Percentiles rank a stretch among this genome's conserved stretches.
These are phyloP conservation scores for Tretioscincus oriximinensis DNA, from an alignment of 2,113 vertebrate species.

Conservation along the genomic window DNA sequence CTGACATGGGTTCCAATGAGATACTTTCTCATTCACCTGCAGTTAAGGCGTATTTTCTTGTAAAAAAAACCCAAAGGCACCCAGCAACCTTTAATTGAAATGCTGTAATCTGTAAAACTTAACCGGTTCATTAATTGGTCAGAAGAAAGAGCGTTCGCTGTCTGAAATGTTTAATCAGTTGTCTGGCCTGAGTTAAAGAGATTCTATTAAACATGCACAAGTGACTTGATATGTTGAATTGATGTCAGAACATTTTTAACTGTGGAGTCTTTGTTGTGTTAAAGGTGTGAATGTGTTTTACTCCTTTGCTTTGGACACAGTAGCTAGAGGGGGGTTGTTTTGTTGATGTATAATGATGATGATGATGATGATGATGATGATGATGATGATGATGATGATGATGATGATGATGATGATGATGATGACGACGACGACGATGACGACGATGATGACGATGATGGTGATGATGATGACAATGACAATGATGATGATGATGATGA, in stretches of 20 bases:
- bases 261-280: background rate
- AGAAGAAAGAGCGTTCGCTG: background rate
- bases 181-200: background rate
- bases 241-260: background rate
- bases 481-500: too few relatives aligned
- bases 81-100: background rate
- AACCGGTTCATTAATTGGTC: background rate
- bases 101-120: background rate
- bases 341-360: too few relatives aligned
- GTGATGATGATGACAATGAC: too few relatives aligned
- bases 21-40: background rate
- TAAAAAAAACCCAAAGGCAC: background rate
- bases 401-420: too few relatives aligned
- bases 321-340: too few relatives aligned
- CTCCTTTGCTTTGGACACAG: background rate
- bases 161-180: background rate
- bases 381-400: too few relatives aligned
- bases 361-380: too few relatives aligned
- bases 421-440: too few relatives aligned
- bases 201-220: background rate
- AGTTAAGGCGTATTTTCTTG: background rate
- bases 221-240: background rate
- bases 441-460: too few relatives aligned
- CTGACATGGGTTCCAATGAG: background rate
- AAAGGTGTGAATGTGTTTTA: background rate